Base-by-base conservation (phyloP, 2,797 vertebrate species). In the Lithobates pipiens region DNA sequence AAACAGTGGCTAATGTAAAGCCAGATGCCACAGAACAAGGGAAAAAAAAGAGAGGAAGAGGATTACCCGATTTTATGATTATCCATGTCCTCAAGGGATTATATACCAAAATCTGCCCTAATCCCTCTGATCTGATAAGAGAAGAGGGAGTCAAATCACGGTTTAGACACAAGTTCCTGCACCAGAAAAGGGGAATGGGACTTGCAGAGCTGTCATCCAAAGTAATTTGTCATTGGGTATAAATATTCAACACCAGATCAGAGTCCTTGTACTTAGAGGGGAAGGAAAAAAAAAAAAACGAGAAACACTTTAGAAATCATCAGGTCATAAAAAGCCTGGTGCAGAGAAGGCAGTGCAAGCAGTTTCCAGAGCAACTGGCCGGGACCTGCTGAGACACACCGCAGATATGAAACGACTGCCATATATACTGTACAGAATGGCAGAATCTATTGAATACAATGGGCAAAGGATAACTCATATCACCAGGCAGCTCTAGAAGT, bases 61-160 rank as follows among this genome's bases (percentile, higher is more conserved):
- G 82, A 84, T 84, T 84, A 83, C 63, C 25, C 65, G 70, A 70
- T 80, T 69, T 81, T 65, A 63, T 18, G 65, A 81, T 76, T 81
- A 86, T 86, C 73, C 75, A 34, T 86, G 79, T 82, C 39, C 73
- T 86, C 46, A 23, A 21, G 73, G 46, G 78, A 80, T 85, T 78
- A 85, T 39, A 34, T 78, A 29, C 68, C 76, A 73, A 81, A 78
- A 85, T 85, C 83, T 78, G 83, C 83, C 76, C 76, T 85, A 73
- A 85, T 85, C 76, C 76, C 16, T 77, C 76, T 70, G 81, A 86
- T 77, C 78, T 70, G 50, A 76, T 85, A 80, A 80, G 74, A 68
- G 76, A 36, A 80, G 63, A 61, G 68, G 69, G 76, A 85, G 83
- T 71, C 29, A 73, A 78, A 78, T 78, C 46, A 78, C 68, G 77